Base-by-base conservation (phyloP, 2,888 invertebrate species). In the Drosophila cracens region DNA sequence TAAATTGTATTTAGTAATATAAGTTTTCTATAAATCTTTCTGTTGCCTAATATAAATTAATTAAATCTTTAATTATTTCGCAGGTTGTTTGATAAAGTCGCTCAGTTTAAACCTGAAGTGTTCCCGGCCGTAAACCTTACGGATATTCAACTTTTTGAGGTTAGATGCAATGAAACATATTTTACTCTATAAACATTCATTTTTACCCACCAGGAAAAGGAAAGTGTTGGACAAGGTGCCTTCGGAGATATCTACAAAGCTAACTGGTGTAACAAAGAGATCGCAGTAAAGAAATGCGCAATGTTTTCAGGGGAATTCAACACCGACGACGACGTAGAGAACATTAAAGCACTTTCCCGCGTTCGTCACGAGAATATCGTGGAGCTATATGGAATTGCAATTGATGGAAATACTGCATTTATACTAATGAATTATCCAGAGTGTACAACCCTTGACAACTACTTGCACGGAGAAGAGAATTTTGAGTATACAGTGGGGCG, bases 341-440 rank as follows among this genome's bases (percentile, higher is more conserved):
- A 40, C 2, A 40, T 67, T 48, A 3, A 60, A n/a, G 7, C 18
- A 7, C 13, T 58, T 10, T 53, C 5, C 11, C 43, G 53, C 8
- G 34, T n/a, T 18, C 11, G n/a, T 0, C 52, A 68, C 18, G n/a
- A n/a, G 21, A 68, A 60, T 56, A 61, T 68, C 56, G 21, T 52
- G 2, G 21, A 56, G 3, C 5, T 70, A 13, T 51, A 43, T 68
- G 68, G 56, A 1, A 46, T 11, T 27, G 7, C 4, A 6, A 18
- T 38, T 21, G 7, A 53, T n/a, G 0, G 13, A 0, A 16, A 58
- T 0, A 7, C 0, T 25, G 18, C 29, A 18, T 52, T 27, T 11
- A 21, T 66, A 18, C 10, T 58, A 6, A 69, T 31, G 51, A 36
- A 46, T 6, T 48, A 21, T 33, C 38, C 34, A 4, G 67, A 51